Percentiles rank a stretch among this genome's conserved stretches.
Evolutionary conservation across 2,113 vertebrate genomes (phyloP).

Genomic region (Aspiorhynchus laticeps): DNA sequence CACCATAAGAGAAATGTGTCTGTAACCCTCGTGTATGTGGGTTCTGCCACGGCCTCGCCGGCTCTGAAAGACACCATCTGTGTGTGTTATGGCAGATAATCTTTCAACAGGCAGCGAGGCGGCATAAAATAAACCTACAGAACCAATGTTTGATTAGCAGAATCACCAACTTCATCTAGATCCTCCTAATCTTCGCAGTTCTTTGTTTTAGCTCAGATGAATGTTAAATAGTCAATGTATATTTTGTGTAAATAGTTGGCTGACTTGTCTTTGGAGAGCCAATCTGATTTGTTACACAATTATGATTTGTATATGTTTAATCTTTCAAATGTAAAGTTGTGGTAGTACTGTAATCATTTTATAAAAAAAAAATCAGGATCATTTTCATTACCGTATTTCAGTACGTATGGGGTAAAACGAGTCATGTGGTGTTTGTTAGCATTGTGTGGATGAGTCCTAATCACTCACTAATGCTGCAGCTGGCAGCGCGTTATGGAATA

Average conservation of each 20-base stretch:
- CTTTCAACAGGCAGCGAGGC: not conserved
- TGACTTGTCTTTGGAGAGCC: not conserved
- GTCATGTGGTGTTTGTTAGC: slow-evolving; percentile 16
- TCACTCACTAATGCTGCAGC: slow-evolving; percentile 40
- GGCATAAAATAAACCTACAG: not conserved
- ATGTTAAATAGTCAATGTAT: not conserved
- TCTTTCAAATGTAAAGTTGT: too few species aligned
- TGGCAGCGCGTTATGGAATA: slow-evolving; percentile 36
- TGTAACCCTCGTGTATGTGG: not conserved
- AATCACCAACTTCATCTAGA: not conserved
- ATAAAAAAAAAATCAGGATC: not conserved
- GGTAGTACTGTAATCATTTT: not conserved
- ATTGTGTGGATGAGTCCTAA: slow-evolving; percentile 22
- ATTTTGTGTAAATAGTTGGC: not conserved
- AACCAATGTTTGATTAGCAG: not conserved
- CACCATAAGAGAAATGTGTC: not conserved
- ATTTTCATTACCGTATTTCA: not conserved
- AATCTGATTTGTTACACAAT: not conserved
- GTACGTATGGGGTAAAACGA: not conserved
- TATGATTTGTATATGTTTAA: not conserved
- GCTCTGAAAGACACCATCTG: slow-evolving; percentile 8
- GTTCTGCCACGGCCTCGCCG: not conserved
- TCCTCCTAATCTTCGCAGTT: not conserved
- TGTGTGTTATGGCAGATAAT: slow-evolving; percentile 9
- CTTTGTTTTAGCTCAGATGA: not conserved